These are phyloP conservation scores for Cynopterus brachyotis DNA, from an alignment of 2,113 vertebrate genomes.

Conservation along the genomic window DNA sequence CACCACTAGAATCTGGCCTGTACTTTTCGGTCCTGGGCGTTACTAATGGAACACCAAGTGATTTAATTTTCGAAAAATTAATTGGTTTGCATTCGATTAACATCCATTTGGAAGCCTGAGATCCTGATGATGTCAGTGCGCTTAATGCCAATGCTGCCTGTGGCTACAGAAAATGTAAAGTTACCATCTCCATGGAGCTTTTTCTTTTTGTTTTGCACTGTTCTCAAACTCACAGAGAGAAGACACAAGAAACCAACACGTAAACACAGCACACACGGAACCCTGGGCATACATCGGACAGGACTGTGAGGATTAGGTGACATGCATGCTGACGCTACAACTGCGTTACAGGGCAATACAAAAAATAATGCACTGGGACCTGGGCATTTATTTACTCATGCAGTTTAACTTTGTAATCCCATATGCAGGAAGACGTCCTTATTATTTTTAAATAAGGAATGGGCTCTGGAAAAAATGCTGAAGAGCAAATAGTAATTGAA, in stretches of 20 bases:
- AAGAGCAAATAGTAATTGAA: slow-evolving; percentile 72
- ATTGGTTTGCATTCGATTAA: not conserved
- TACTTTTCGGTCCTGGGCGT: not conserved
- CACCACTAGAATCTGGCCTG: not conserved
- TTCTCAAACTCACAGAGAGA: slow-evolving; percentile 59
- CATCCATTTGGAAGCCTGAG: not conserved
- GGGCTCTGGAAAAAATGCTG: slow-evolving; percentile 77
- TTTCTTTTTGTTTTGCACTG: slow-evolving; percentile 50
- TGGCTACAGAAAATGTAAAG: not conserved
- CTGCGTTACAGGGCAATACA: slow-evolving; percentile 27
- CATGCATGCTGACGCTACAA: slow-evolving; percentile 68
- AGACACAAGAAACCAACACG: slow-evolving; percentile 67
- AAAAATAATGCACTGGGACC: not conserved
- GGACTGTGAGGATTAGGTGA: slow-evolving; percentile 24
- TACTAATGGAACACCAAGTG: not conserved
- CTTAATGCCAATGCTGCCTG: not conserved
- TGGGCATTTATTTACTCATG: slow-evolving; percentile 63
- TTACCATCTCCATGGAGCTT: not conserved
- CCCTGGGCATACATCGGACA: slow-evolving; percentile 40
- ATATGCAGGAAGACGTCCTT: slow-evolving; percentile 39
- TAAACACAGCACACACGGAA: slow-evolving; percentile 62
- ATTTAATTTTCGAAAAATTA: not conserved
- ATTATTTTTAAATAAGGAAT: slow-evolving; percentile 71
- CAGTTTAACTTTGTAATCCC: slow-evolving; percentile 50
- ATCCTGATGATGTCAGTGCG: not conserved